Base-by-base conservation (phyloP, 2,888 invertebrate genomes). In the Tachystola acroxantha region DNA sequence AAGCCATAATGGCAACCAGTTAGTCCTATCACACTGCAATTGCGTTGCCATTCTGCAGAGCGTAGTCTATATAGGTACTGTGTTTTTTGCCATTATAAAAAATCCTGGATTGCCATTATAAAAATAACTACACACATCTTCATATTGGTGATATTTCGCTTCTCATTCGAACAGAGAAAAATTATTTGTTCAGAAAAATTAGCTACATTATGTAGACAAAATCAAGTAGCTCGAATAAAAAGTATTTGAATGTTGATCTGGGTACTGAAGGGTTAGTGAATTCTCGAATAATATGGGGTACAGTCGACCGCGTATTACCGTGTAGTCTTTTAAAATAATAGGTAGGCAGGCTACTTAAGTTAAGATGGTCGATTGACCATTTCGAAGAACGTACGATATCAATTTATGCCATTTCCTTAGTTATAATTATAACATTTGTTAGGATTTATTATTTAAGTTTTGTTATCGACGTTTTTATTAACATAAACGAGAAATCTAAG, bases 321-420 rank as follows among this genome's bases (percentile, higher is more conserved):
- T 27, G 28, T 10, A 31, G 25, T 33, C 35, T 10, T 36, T 32
- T 32, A 25, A 30, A 30, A 16, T 26, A 31, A 31, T 25, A 30
- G 24, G 43, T 34, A 45, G 43, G 39, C 42, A 46, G 48, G 43
- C 49, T 52, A 50, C 46, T 48, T 44, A 44, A 45, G 10, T 37
- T 45, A 45, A 43, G 10, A 12, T 30, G 25, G 39, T 37, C 37
- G 36, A 38, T 32, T 37, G 25, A 36, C 31, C 12, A 28, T n/a
- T 9, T 6, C 6, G 13, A 29, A 16, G 6, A 42, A 41, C 46
- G 53, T 54, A 52, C 59, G 47, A 44, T 48, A 44, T 48, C 37
- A 48, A 54, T 53, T 48, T 48, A 61, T 58, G 68, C 64, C 64
- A 65, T 66, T 60, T 60, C 45, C 51, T 50, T 59, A 67, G 50